Evolutionary conservation across 2,113 vertebrate species (phyloP).

Genomic region (Poeciliopsis retropinna): DNA sequence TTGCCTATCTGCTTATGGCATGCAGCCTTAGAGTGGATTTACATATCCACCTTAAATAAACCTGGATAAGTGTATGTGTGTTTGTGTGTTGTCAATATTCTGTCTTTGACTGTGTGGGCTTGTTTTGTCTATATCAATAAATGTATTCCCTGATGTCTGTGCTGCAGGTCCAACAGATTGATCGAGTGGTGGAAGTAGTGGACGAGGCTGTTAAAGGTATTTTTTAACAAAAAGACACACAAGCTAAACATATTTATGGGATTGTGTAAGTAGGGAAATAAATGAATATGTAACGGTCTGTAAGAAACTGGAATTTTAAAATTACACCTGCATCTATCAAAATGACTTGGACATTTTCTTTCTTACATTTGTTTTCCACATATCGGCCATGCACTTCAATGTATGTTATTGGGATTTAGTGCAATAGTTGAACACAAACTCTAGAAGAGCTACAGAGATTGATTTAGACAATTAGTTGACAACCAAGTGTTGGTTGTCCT

Average conservation of each 20-base stretch:
- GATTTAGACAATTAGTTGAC: too few relatives aligned
- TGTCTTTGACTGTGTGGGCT: slow-evolving; percentile 50
- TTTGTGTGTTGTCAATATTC: slow-evolving; percentile 49
- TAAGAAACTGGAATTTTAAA: background rate
- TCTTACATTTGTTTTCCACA: background rate
- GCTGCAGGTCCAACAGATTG: slow-evolving; percentile 78
- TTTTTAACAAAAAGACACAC: slow-evolving; percentile 3
- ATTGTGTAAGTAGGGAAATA: background rate
- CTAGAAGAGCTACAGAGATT: too few relatives aligned
- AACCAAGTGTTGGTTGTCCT: too few relatives aligned
- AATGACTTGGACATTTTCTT: background rate
- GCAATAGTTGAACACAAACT: background rate
- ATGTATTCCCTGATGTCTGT: slow-evolving; percentile 47
- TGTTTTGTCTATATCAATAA: slow-evolving; percentile 50
- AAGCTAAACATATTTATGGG: slow-evolving; percentile 4
- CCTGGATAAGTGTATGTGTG: slow-evolving; percentile 29
- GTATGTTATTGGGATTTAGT: background rate
- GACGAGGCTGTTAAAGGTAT: slow-evolving; percentile 79
- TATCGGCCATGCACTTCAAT: background rate
- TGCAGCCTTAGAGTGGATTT: slow-evolving; percentile 42
- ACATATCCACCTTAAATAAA: slow-evolving; percentile 37
- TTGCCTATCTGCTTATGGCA: slow-evolving; percentile 27
- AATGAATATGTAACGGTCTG: background rate
- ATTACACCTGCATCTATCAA: background rate
- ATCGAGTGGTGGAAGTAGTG: slow-evolving; percentile 78